Percentiles rank a stretch among this genome's conserved stretches.
phyloP scores from a whole-genome alignment of 2,797 vertebrate genomes.

The Pempheris klunzingeri region DNA sequence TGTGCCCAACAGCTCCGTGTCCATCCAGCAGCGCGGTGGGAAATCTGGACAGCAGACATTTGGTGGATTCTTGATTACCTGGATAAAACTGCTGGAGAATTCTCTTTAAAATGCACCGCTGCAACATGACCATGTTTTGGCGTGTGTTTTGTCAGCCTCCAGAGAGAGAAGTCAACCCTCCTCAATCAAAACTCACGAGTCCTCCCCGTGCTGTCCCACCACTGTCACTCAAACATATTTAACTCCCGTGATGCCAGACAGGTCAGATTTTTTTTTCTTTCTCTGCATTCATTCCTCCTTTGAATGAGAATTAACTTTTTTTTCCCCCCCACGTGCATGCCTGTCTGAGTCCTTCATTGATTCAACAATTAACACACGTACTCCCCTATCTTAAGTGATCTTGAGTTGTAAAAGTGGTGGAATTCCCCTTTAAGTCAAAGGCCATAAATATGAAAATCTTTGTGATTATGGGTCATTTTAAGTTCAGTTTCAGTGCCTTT shows the following conservation, averaged over 20 bases:
- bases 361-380: background rate
- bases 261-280: background rate
- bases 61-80: background rate
- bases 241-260: slow-evolving; percentile 58
- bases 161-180: slow-evolving; percentile 42
- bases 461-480: background rate
- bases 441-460: background rate
- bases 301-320: background rate
- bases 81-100: slow-evolving; percentile 35
- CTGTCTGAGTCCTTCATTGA: background rate
- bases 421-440: background rate
- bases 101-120: slow-evolving; percentile 41
- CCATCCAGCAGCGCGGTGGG: slow-evolving; percentile 11
- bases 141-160: slow-evolving; percentile 1
- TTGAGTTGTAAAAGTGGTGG: background rate
- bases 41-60: background rate
- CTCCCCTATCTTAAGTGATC: background rate
- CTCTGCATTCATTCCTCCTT: background rate
- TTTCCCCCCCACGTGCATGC: accelerated
- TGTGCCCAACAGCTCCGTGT: slow-evolving; percentile 21
- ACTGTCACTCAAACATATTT: slow-evolving; percentile 39
- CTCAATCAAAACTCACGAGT: slow-evolving; percentile 68
- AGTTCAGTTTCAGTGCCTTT: background rate
- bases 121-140: slow-evolving; percentile 58
- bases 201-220: slow-evolving; percentile 31